These are phyloP conservation scores for Camarhynchus parvulus DNA, from an alignment of 2,113 vertebrate species.

Conservation along the genomic window DNA sequence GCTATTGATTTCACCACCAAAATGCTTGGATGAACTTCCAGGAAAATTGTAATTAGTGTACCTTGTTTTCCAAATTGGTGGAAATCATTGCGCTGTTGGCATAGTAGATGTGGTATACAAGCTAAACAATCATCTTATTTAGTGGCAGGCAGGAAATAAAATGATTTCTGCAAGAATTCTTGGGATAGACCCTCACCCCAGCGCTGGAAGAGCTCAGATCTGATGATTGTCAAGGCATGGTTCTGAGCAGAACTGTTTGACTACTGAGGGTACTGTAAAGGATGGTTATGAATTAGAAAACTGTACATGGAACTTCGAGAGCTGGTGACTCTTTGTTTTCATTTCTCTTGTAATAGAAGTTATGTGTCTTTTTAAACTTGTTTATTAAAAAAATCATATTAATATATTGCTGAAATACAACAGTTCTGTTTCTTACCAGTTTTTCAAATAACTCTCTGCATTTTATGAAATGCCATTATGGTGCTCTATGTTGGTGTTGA, in stretches of 20 bases:
- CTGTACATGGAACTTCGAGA: not conserved
- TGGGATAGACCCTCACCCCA: not conserved
- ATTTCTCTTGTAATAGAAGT: not conserved
- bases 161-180: not conserved
- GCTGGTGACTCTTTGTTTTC: not conserved
- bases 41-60: not conserved
- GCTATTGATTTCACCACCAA: not conserved
- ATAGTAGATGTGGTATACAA: fast-evolving
- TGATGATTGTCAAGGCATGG: not conserved
- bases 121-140: not conserved
- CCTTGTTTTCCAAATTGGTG: not conserved
- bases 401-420: not conserved
- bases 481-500: not conserved
- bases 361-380: not conserved
- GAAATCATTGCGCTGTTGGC: not conserved
- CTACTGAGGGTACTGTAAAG: not conserved
- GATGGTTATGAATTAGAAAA: not conserved
- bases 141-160: not conserved
- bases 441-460: not conserved
- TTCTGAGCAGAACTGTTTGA: not conserved
- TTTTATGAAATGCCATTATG: not conserved
- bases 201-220: not conserved
- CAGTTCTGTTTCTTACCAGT: not conserved
- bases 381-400: not conserved
- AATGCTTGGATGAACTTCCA: not conserved